phyloP scores from a whole-genome alignment of 1,140 invertebrate genomes.

The Drosophila kurseongensis region DNA sequence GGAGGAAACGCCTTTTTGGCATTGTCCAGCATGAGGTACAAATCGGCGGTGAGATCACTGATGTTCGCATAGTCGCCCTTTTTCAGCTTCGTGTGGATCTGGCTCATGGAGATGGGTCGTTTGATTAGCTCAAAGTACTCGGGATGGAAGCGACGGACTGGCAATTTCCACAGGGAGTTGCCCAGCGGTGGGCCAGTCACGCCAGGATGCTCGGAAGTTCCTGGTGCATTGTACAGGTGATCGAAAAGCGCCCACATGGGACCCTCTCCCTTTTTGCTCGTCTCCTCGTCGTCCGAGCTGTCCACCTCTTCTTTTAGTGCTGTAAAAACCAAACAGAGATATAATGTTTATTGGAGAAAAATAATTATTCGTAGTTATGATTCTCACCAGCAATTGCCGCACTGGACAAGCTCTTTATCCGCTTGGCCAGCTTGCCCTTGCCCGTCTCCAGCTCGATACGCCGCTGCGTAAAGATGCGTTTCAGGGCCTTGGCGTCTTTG shows the following conservation, averaged over 20 bases:
- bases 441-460: conserved; percentile 85
- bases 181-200: conserved; percentile 89
- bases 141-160: conserved; percentile 95
- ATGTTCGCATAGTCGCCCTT: conserved; percentile 94
- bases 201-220: conserved; percentile 79
- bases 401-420: conserved; percentile 67
- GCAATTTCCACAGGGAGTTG: conserved; percentile 96
- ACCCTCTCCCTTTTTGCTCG: conserved; percentile 84
- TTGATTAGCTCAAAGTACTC: conserved; percentile 99
- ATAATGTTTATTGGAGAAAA: neutral
- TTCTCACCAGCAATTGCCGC: conserved; percentile 65
- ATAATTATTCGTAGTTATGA: neutral
- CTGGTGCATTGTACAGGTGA: conserved; percentile 84
- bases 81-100: conserved; percentile 96
- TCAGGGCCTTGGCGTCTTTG: conserved; percentile 96
- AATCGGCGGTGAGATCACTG: conserved; percentile 95
- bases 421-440: conserved; percentile 72
- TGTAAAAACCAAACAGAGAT: neutral
- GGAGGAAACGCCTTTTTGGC: conserved; percentile 96
- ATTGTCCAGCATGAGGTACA: conserved; percentile 99
- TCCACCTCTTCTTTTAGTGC: conserved; percentile 81
- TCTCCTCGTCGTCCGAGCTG: conserved; percentile 83
- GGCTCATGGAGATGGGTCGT: conserved; percentile 96
- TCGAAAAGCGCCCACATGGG: conserved; percentile 86
- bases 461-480: conserved; percentile 89